A percentile compares a stretch with the other conserved stretches of the same genome.
These are phyloP conservation scores for Orgyia antiqua DNA, from an alignment of 2,888 invertebrate species.

Conservation along the genomic window DNA sequence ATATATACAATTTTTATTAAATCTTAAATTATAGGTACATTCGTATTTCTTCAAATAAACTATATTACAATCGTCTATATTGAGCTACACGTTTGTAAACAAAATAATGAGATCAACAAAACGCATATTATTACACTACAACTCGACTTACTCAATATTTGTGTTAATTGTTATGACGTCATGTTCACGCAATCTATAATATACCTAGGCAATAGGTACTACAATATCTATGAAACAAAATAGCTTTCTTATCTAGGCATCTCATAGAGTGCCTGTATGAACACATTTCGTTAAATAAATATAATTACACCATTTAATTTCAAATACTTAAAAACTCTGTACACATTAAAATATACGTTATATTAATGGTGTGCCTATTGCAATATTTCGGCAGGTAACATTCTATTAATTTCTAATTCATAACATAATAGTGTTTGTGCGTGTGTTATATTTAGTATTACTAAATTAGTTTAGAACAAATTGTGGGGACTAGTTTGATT, in stretches of 20 bases:
- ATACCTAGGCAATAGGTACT: constrained; percentile 35
- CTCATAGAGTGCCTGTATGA: constrained; percentile 50
- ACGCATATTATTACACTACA: constrained; percentile 49
- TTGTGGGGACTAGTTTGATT: too few species aligned
- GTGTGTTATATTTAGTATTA: constrained; percentile 18
- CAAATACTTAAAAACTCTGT: constrained; percentile 22
- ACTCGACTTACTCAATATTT: constrained; percentile 31
- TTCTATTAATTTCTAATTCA: constrained; percentile 18
- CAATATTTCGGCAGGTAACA: constrained; percentile 33
- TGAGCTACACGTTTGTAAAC: constrained; percentile 72
- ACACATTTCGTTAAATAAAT: constrained; percentile 45
- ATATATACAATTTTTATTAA: constrained; percentile 65
- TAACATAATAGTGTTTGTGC: constrained; percentile 28
- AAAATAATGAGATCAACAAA: constrained; percentile 70
- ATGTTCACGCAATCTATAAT: constrained; percentile 37
- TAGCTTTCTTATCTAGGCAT: constrained; percentile 36
- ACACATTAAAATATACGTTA: constrained; percentile 26
- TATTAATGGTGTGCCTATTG: constrained; percentile 28
- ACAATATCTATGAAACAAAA: constrained; percentile 29
- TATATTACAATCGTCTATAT: constrained; percentile 63
- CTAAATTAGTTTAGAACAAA: constrained; percentile 14
- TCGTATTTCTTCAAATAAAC: constrained; percentile 56
- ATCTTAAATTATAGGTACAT: constrained; percentile 61
- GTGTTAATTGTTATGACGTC: constrained; percentile 32
- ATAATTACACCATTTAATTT: constrained; percentile 23